Conservation (phyloP, 2,113 vertebrate genomes). For the Catharus minimus region DNA sequence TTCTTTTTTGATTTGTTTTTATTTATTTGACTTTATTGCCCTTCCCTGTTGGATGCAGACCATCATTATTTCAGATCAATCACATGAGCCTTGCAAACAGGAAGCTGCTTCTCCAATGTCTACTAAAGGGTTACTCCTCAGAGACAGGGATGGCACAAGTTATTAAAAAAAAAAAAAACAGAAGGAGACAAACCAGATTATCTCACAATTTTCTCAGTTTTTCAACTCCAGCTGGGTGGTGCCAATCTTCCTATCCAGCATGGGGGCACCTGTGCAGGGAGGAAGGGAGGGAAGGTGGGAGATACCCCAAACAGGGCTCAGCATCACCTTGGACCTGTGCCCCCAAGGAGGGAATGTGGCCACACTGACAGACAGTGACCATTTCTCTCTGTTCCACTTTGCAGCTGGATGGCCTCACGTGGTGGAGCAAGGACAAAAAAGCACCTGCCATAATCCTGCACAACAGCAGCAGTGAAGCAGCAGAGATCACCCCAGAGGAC, state of each 20-base stretch:
- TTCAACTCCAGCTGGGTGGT: not conserved
- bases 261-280: not conserved
- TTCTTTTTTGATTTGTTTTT: not conserved
- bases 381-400: not conserved
- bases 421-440: slow-evolving; percentile 86
- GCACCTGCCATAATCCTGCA: slow-evolving; percentile 45
- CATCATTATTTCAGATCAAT: not conserved
- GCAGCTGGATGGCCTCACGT: slow-evolving; percentile 84
- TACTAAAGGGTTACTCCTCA: not conserved
- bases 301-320: not conserved
- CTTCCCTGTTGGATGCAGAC: not conserved
- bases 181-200: not conserved
- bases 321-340: not conserved
- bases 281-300: not conserved
- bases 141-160: not conserved
- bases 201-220: not conserved
- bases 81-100: not conserved
- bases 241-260: not conserved
- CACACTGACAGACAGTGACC: not conserved
- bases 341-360: not conserved
- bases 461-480: not conserved
- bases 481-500: not conserved
- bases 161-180: not conserved
- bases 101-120: not conserved
- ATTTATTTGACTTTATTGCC: not conserved